Evolutionary conservation across 1,140 invertebrate genomes (phyloP).

Genomic region (Drosophila sechellia): DNA sequence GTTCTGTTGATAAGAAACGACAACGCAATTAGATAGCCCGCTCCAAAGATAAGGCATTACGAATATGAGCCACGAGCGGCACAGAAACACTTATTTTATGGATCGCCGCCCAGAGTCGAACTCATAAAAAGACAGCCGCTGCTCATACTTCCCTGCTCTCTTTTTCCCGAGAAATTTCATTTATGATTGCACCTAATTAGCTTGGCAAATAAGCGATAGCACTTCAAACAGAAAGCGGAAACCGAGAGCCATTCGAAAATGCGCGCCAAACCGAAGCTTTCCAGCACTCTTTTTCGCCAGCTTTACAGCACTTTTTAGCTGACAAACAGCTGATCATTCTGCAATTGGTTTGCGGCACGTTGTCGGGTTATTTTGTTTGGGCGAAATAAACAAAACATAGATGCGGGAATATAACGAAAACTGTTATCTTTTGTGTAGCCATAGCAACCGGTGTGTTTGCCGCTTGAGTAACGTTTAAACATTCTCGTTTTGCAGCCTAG

Average conservation of each 20-base stretch:
- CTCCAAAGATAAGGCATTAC: constrained; percentile 53
- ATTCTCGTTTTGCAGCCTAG: constrained; percentile 46
- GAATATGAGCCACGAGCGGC: constrained; percentile 4
- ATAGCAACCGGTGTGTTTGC: constrained; percentile 36
- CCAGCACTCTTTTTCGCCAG: constrained; percentile 5
- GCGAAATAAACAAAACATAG: constrained; percentile 30
- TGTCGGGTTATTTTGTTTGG: constrained; percentile 19
- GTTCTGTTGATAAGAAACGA: constrained; percentile 73
- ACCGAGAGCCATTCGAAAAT: constrained; percentile 8
- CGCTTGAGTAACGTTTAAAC: constrained; percentile 29
- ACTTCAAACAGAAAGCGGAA: constrained; percentile 8
- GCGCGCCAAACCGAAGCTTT: constrained; percentile 13
- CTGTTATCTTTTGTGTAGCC: constrained; percentile 16
- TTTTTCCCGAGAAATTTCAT: constrained; percentile 65
- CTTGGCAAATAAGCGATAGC: constrained; percentile 41
- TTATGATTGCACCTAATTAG: constrained; percentile 64
- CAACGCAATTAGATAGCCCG: constrained; percentile 76
- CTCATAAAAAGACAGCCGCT: constrained; percentile 67
- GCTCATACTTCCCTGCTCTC: constrained; percentile 31
- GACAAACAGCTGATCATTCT: constrained; percentile 25
- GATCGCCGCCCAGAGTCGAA: constrained; percentile 65
- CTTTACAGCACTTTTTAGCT: constrained; percentile 22
- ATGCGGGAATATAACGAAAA: not conserved
- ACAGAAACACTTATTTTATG: constrained; percentile 39
- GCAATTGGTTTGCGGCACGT: constrained; percentile 17